phyloP scores from a whole-genome alignment of 2,888 invertebrate species.

The Noctua janthina region DNA sequence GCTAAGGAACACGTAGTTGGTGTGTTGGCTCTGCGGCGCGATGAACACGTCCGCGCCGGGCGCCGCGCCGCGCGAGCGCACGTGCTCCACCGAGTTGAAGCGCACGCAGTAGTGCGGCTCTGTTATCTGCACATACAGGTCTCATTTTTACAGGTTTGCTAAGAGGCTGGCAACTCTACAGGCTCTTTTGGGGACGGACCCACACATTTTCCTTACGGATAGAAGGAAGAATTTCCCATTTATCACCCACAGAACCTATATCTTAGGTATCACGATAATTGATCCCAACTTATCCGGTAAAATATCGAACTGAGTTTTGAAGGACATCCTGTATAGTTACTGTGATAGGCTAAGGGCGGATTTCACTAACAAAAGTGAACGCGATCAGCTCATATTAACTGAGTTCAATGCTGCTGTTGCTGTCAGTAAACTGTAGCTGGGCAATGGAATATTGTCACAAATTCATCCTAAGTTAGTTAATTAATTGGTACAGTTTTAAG shows the following conservation, averaged over 20 bases:
- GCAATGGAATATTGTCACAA: not conserved
- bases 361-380: not conserved
- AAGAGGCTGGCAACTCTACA: not conserved
- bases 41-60: slow-evolving; percentile 94
- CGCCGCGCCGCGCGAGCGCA: slow-evolving; percentile 91
- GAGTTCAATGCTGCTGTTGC: not conserved
- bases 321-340: not conserved
- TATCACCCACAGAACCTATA: not conserved
- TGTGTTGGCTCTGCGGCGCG: slow-evolving; percentile 94
- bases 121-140: slow-evolving; percentile 88
- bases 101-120: slow-evolving; percentile 97
- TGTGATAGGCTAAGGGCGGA: not conserved
- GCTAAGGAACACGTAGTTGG: slow-evolving; percentile 93
- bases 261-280: not conserved
- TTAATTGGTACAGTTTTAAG: not conserved
- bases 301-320: not conserved
- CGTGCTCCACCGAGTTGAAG: slow-evolving; percentile 95
- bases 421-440: not conserved
- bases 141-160: not conserved
- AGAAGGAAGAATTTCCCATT: not conserved
- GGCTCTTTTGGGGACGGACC: not conserved
- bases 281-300: not conserved
- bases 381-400: not conserved
- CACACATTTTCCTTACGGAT: not conserved
- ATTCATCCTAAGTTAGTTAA: not conserved